phyloP scores from a whole-genome alignment of 2,113 vertebrate species.

The Rhynchomys soricoides region DNA sequence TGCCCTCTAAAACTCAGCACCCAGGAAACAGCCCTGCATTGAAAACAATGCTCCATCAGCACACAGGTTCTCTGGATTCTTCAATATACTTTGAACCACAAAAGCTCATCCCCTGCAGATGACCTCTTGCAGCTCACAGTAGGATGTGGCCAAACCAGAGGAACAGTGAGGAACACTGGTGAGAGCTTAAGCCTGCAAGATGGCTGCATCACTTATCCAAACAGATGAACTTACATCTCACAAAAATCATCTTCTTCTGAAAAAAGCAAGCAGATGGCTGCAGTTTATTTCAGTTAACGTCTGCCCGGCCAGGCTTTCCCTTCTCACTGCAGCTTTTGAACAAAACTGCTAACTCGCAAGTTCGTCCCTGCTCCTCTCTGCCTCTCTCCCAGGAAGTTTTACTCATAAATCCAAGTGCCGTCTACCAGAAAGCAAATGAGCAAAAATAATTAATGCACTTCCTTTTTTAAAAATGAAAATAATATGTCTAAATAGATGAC shows the following conservation, averaged over 20 bases:
- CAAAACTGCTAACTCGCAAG: slow-evolving; percentile 55
- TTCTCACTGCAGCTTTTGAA: slow-evolving; percentile 39
- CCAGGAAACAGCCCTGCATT: neutral
- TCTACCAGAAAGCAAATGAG: slow-evolving; percentile 62
- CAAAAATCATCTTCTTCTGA: slow-evolving; percentile 70
- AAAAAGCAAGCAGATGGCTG: slow-evolving; percentile 72
- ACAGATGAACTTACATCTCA: slow-evolving; percentile 66
- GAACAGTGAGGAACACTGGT: neutral
- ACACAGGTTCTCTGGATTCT: neutral
- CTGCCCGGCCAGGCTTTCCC: slow-evolving; percentile 9
- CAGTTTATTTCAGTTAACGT: slow-evolving; percentile 80
- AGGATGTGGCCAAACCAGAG: neutral
- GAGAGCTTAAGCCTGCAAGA: slow-evolving; percentile 52
- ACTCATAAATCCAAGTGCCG: slow-evolving; percentile 65
- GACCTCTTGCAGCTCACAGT: slow-evolving; percentile 35
- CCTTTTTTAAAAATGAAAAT: neutral
- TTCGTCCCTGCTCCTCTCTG: neutral
- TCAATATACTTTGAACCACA: neutral
- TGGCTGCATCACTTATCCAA: slow-evolving; percentile 21
- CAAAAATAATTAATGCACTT: slow-evolving; percentile 30
- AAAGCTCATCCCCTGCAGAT: neutral
- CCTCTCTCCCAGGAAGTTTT: slow-evolving; percentile 39
- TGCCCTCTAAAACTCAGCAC: neutral
- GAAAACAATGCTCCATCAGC: slow-evolving; percentile 48
- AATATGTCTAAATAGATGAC: neutral